Conservation (phyloP, 2,113 vertebrate genomes). For the Gila orcuttii region DNA sequence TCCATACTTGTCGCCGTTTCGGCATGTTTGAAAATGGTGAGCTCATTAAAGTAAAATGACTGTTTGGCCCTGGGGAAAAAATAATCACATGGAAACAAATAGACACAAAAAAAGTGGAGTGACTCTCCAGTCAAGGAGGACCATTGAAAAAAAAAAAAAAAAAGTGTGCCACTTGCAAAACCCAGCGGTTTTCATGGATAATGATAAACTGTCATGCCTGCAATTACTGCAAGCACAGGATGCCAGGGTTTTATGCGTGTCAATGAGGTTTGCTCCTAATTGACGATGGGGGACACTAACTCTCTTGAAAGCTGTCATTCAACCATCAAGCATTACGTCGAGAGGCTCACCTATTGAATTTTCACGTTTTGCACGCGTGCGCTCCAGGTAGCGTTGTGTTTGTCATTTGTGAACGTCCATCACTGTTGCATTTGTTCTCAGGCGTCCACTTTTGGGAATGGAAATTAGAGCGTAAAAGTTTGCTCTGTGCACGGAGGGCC, state of each 20-base stretch:
- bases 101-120: slow-evolving; percentile 70
- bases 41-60: slow-evolving; percentile 84
- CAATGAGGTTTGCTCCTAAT: slow-evolving; percentile 79
- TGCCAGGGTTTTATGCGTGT: slow-evolving; percentile 74
- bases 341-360: slow-evolving; percentile 73
- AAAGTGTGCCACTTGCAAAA: slow-evolving; percentile 76
- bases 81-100: slow-evolving; percentile 72
- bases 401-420: slow-evolving; percentile 53
- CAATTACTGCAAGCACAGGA: slow-evolving; percentile 79
- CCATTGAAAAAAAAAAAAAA: slow-evolving; percentile 69
- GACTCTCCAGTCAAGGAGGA: slow-evolving; percentile 76
- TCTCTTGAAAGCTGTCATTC: slow-evolving; percentile 74
- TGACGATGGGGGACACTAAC: slow-evolving; percentile 77
- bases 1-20: slow-evolving; percentile 57
- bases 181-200: slow-evolving; percentile 80
- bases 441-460: slow-evolving; percentile 54
- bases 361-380: slow-evolving; percentile 43
- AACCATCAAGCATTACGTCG: slow-evolving; percentile 69
- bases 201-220: slow-evolving; percentile 83
- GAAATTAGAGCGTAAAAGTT: slow-evolving; percentile 53
- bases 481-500: slow-evolving; percentile 24
- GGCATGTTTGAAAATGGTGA: slow-evolving; percentile 62
- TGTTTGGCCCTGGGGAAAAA: slow-evolving; percentile 76
- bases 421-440: slow-evolving; percentile 46
- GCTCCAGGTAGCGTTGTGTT: slow-evolving; percentile 38